Base-by-base conservation (phyloP, 2,113 vertebrate genomes). In the Lepus americanus region DNA sequence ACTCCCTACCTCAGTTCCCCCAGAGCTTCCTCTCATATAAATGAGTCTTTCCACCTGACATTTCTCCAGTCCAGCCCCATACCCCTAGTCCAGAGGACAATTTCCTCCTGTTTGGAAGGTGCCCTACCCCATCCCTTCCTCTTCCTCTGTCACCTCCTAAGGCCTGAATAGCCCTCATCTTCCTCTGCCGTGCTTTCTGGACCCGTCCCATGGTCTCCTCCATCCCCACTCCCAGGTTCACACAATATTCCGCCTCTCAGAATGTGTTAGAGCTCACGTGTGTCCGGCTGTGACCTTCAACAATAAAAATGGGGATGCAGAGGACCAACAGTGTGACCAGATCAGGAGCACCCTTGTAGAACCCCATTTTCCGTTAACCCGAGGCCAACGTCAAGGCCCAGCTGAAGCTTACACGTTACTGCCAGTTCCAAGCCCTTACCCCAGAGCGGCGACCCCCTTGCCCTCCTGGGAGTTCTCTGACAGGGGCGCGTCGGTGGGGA, bases 381-480 rank as follows among this genome's bases (percentile, higher is more conserved):
- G 25, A n/a, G 84, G 20, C 44, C 44, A 44, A 44, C 44, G 19
- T 36, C 36, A 22, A 44, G 39, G 14, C 55, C 55, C 17, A 23
- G 31, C 55, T 44, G 3, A 12, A 33, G 23, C 29, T 33, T 51
- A 11, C 29, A 0, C 16, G 36, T 25, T 23, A 13, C 6, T 11
- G 19, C 19, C 9, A 17, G 8, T 9, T 16, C 19, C 63, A 10
- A 3, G 6, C 16, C 14, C 9, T 36, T 9, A 53, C 6, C 27
- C 27, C 11, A 2, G n/a, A n/a, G n/a, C 5, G 3, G n/a, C 1
- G 33, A 55, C 23, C 27, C 11, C 12, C 20, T 61, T 16, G 7
- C 51, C 13, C 3, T 55, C 25, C 36, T 59, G 23, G 0, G 49
- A 36, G 39, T 33, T 36, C 72, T n/a, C 33, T 0, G 7, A 39